Percentiles rank a stretch among this genome's conserved stretches.
phyloP scores from a whole-genome alignment of 2,888 invertebrate species.

The Drosophila recens region DNA sequence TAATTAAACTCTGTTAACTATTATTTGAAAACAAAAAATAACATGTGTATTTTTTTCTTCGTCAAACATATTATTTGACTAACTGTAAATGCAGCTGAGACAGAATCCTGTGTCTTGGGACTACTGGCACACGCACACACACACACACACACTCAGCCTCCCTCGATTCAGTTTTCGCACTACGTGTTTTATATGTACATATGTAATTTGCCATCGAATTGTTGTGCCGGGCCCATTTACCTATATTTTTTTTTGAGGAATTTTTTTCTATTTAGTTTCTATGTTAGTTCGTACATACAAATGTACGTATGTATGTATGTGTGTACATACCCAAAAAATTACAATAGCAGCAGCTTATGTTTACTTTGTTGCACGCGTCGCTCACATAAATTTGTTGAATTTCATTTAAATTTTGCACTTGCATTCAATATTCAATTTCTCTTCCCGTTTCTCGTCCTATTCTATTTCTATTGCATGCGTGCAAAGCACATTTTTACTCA shows the following conservation, averaged over 20 bases:
- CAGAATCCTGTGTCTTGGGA: slow-evolving; percentile 22
- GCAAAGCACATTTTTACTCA: slow-evolving; percentile 75
- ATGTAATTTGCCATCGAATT: slow-evolving; percentile 41
- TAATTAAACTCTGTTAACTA: not conserved
- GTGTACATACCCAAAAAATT: slow-evolving; percentile 48
- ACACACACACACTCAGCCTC: slow-evolving; percentile 7
- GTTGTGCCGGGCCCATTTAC: slow-evolving; percentile 51
- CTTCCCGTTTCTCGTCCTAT: slow-evolving; percentile 6
- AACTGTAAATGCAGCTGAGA: slow-evolving; percentile 41
- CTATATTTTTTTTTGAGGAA: not conserved
- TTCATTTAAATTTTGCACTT: slow-evolving; percentile 65
- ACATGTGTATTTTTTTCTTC: not conserved
- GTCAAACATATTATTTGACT: not conserved
- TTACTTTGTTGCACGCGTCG: slow-evolving; percentile 47
- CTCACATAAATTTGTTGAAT: slow-evolving; percentile 57
- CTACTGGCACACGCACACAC: slow-evolving; percentile 13
- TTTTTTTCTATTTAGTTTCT: slow-evolving; percentile 12
- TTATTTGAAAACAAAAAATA: not conserved
- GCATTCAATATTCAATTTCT: slow-evolving; percentile 35
- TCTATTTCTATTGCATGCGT: slow-evolving; percentile 41
- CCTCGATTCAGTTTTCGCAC: slow-evolving; percentile 16
- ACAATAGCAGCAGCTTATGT: slow-evolving; percentile 23
- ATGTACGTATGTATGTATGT: slow-evolving; percentile 21
- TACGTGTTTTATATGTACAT: slow-evolving; percentile 25
- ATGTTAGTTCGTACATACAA: not conserved